Base-by-base conservation (phyloP, 2,113 vertebrate genomes). In the Brachirus orientalis region DNA sequence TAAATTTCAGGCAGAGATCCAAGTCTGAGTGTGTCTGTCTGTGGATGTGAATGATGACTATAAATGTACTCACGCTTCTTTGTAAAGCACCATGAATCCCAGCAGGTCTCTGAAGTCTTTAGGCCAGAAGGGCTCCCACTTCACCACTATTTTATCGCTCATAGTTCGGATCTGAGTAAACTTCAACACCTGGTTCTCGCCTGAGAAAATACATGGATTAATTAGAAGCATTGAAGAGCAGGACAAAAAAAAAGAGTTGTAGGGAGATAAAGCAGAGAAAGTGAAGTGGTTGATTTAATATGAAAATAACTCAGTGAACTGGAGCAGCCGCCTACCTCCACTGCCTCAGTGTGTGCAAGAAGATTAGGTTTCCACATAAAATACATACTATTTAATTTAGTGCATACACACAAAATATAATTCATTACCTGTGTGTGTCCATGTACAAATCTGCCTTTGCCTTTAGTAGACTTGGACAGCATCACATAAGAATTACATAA, bases 1-100 rank as follows among this genome's bases (percentile, higher is more conserved):
- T 14, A 59, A 35, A 67, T 28, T 59, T 33, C 54, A 19, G 56
- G 44, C 22, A 66, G 11, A 56, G 17, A 37, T 50, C 33, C 10
- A 18, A 17, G 16, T n/a, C 16, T 17, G n/a, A 37, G 10, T 36
- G 16, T 55, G 52, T 33, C 10, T 48, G 64, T 13, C 11, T 13
- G 11, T 4, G 14, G 38, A 3, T 40, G 28, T 33, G 19, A 43
- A 16, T 5, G 12, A 44, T 10, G 16, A 33, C 8, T 40, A 3
- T 28, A 65, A 16, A 61, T 41, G 0, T 33, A 87, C 98, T 96
- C 88, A 99, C 98, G 98, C 97, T 86, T 99, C 98, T 77, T 98
- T 99, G 83, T 97, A 99, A 72, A 99, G 96, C 0, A 99, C 94
- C 96, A 99, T 98, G 80, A 99, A 99, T 1, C 98, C 97, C 88